phyloP scores from a whole-genome alignment of 2,888 invertebrate genomes.

The Sminthurides aquaticus region DNA sequence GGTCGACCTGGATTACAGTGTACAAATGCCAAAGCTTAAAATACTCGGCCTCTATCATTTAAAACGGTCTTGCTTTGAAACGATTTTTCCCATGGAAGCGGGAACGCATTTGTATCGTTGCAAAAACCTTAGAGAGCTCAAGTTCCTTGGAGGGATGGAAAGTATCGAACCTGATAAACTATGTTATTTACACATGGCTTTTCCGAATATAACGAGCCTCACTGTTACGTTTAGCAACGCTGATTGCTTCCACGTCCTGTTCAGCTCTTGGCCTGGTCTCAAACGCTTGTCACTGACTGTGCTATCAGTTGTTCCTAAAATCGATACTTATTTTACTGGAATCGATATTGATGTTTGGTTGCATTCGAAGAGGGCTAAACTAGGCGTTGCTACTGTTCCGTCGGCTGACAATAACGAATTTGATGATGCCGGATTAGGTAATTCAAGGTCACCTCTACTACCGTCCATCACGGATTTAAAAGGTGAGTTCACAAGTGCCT shows the following conservation, averaged over 20 bases:
- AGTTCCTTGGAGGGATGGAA: conserved; percentile 8
- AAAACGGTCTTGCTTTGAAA: not conserved
- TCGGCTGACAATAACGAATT: not conserved
- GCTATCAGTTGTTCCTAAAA: not conserved
- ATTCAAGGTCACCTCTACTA: not conserved
- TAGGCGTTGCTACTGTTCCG: not conserved
- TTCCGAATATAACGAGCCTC: conserved; percentile 1
- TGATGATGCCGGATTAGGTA: not conserved
- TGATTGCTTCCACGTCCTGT: not conserved
- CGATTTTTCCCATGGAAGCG: not conserved
- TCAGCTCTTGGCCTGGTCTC: conserved; percentile 1
- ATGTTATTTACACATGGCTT: not conserved
- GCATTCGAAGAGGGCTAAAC: not conserved
- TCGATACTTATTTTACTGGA: conserved; percentile 2
- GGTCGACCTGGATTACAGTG: conserved; percentile 1
- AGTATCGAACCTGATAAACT: not conserved
- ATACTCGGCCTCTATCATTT: conserved; percentile 6
- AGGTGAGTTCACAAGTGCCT: not conserved
- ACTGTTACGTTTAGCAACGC: not conserved
- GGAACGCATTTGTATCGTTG: not conserved
- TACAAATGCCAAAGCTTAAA: not conserved
- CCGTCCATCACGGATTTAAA: not conserved
- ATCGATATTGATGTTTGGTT: not conserved
- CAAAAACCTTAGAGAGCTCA: not conserved
- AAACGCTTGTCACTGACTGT: not conserved